Evolutionary conservation across 2,113 vertebrate species (phyloP), one percentile per base, ranked within the genome.

Genomic region (Beaufortia kweichowensis): DNA sequence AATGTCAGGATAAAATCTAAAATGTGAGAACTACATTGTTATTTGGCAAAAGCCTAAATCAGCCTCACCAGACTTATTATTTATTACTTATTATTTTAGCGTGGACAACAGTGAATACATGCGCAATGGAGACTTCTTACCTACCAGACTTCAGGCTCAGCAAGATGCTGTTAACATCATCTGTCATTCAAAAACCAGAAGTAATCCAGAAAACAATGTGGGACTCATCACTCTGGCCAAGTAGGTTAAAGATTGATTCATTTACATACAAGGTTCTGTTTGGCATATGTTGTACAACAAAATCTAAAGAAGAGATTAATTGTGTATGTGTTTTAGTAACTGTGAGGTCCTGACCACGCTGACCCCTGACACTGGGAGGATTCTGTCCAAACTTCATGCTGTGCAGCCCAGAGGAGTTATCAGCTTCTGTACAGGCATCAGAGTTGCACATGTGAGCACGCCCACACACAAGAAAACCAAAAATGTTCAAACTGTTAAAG

Each of bases 31-130:
- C 10, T 35, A 29, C 21, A 41, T 19, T 19, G 15, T 17, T 48
- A 48, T 48, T 19, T 5, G 43, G 15, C 43, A 17, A 46, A 46
- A 1, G 43, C 15, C 15, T 46, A 3, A 17, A 12, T 46, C 12
- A 15, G 15, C 35, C 6, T 39, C 35, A 39, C 35, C n/a, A n/a
- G n/a, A n/a, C n/a, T n/a, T n/a, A 39, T 5, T 39, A 3, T 39
- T 9, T 39, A 3, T 50, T 50, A 21, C 19, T n/a, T 53, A 21
- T 53, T 53, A 21, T 53, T 21, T 5, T 85, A 99, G 97, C 3
- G 96, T 99, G 56, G 97, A 99, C 85, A 99, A 99, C 92, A 99
- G 96, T 6, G 97, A 98, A 70, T 98, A 97, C 73, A 99, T 99
- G 97, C 88, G 97, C 24, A 99, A 99, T 33, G 97, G 97, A n/a